These are phyloP conservation scores for Bedellia somnulentella DNA, from an alignment of 2,888 invertebrate species.

Conservation along the genomic window DNA sequence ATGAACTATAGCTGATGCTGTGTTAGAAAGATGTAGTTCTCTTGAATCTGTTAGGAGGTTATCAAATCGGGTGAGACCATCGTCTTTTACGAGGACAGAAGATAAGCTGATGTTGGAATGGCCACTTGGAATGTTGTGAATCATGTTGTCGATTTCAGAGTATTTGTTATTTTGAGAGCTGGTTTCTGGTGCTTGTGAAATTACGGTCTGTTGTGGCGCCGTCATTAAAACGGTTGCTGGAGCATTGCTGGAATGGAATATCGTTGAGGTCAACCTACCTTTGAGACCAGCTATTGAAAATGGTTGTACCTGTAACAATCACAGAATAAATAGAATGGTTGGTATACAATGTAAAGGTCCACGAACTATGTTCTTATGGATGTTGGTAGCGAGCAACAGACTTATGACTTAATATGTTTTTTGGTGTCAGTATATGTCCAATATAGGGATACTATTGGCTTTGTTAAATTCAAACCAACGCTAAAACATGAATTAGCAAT, in stretches of 20 bases:
- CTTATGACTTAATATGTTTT: too few relatives aligned
- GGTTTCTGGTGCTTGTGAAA: conserved; percentile 34
- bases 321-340: too few relatives aligned
- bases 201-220: conserved; percentile 41
- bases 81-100: conserved; percentile 37
- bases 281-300: conserved; percentile 34
- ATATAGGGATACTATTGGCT: too few relatives aligned
- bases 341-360: too few relatives aligned
- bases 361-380: too few relatives aligned
- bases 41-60: conserved; percentile 31
- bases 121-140: conserved; percentile 14
- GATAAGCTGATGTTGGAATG: conserved; percentile 21
- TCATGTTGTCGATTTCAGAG: conserved; percentile 37
- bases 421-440: too few relatives aligned
- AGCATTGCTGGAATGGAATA: conserved; percentile 36
- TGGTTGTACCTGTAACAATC: conserved; percentile 40
- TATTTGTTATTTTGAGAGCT: conserved; percentile 22
- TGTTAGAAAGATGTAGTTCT: conserved; percentile 31
- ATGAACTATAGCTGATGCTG: conserved; percentile 39
- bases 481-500: too few relatives aligned
- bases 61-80: conserved; percentile 33
- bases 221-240: conserved; percentile 45
- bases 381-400: too few relatives aligned
- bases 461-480: too few relatives aligned
- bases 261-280: conserved; percentile 39